Evolutionary conservation across 2,888 invertebrate species (phyloP), one percentile per base, ranked within the genome.

Genomic region (Stenoptilia bipunctidactyla): DNA sequence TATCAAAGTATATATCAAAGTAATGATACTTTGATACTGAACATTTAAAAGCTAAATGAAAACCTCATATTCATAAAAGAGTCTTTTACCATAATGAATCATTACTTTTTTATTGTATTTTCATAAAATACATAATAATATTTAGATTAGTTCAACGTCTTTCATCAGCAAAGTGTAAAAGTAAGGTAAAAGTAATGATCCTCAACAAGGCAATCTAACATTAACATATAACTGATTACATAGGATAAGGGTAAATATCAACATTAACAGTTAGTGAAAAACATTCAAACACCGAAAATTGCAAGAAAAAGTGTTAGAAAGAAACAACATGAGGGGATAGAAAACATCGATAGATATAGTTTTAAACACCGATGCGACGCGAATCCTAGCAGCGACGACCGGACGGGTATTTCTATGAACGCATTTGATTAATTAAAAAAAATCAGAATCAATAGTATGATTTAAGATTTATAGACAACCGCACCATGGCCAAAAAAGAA

Each of bases 201-300:
- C 20, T 5, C 51, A 55, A 55, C 55, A 41, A 51, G 56, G 45
- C 34, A 34, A 41, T n/a, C n/a, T n/a, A 38, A 44, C 36, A 41
- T 44, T 42, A 41, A 49, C 36, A 45, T 45, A 53, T 44, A 46
- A 47, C 47, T 53, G 52, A 53, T 53, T 55, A 59, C 51, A 56
- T 58, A 49, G 57, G 54, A 53, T 61, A 13, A 64, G 66, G 58
- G 53, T 61, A 66, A 60, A 68, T 74, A 79, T 80, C 77, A 77
- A 82, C 77, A 82, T 82, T 82, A 82, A 82, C 80, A 82, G 80
- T 80, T 82, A 82, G 80, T 82, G 82, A 80, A 79, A 70, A 80
- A 82, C 82, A 82, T 82, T 74, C 80, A 80, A 66, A 82, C 82
- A 82, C 72, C 74, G 75, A 74, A 58, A 77, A 76, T 79, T 80